These are phyloP conservation scores for Caenorhabditis briggsae DNA, from an alignment of 1,140 invertebrate genomes.

Conservation along the genomic window DNA sequence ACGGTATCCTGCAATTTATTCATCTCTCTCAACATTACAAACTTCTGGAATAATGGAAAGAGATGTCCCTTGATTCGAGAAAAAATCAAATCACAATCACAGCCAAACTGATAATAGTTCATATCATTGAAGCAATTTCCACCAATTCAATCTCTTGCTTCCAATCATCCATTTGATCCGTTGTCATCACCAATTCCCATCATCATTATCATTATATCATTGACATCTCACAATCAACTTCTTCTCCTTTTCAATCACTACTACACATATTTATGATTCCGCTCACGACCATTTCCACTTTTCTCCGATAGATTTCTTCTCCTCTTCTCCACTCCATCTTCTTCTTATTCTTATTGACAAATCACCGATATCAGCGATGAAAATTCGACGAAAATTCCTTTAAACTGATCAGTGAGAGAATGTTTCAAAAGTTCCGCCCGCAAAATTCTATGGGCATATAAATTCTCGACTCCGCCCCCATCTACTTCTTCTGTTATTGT, in stretches of 20 bases:
- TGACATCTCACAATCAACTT: not conserved
- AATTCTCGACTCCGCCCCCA: constrained; percentile 43
- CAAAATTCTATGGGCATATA: not conserved
- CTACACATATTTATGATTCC: constrained; percentile 56
- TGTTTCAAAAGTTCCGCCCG: constrained; percentile 43
- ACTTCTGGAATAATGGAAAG: too few relatives aligned
- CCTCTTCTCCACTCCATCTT: not conserved
- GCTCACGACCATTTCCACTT: not conserved
- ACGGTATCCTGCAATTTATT: too few relatives aligned
- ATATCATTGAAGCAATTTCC: not conserved
- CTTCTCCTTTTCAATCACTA: constrained; percentile 1
- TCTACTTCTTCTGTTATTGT: not conserved
- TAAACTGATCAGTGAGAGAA: constrained; percentile 35
- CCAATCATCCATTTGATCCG: too few relatives aligned
- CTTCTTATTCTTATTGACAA: constrained; percentile 19
- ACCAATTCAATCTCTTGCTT: too few relatives aligned
- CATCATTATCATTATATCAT: constrained; percentile 52
- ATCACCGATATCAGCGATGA: constrained; percentile 19
- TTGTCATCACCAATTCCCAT: constrained; percentile 54
- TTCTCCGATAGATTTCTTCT: not conserved
- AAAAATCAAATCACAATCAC: too few relatives aligned
- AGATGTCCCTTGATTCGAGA: too few relatives aligned
- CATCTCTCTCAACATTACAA: too few relatives aligned
- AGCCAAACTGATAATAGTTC: not conserved
- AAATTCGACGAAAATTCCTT: not conserved